phyloP scores from a whole-genome alignment of 2,888 invertebrate species.

The Neoascia interrupta region DNA sequence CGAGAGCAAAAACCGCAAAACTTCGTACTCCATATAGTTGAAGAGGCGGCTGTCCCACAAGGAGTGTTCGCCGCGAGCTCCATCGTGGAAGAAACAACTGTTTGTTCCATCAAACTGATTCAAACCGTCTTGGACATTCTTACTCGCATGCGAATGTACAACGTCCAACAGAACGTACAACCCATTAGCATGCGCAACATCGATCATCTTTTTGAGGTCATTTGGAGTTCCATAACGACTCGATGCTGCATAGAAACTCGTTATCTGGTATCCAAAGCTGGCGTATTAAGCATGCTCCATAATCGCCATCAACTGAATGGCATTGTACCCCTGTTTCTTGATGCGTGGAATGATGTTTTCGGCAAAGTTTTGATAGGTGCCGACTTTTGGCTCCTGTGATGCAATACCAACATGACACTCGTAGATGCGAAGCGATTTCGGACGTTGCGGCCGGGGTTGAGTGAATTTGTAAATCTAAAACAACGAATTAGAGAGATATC shows the following conservation, averaged over 20 bases:
- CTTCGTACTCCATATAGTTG: constrained; percentile 96
- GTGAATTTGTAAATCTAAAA: constrained; percentile 88
- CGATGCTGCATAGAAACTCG: constrained; percentile 96
- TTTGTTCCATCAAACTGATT: constrained; percentile 98
- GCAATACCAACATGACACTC: constrained; percentile 99
- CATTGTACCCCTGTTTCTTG: constrained; percentile 96
- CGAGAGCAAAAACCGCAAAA: constrained; percentile 96
- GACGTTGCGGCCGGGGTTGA: constrained; percentile 86
- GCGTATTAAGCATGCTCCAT: constrained; percentile 99
- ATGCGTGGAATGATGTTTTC: constrained; percentile 95
- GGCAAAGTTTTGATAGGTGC: constrained; percentile 94
- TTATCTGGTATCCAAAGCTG: constrained; percentile 98
- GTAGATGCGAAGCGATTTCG: constrained; percentile 93
- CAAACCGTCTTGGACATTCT: constrained; percentile 97
- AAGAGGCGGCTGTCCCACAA: constrained; percentile 99
- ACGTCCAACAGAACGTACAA: constrained; percentile 95
- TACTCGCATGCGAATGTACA: constrained; percentile 99
- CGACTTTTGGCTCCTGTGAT: constrained; percentile 92
- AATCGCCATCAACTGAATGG: constrained; percentile 99
- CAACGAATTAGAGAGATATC: not conserved
- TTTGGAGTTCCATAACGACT: constrained; percentile 98
- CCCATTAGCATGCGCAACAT: constrained; percentile 93
- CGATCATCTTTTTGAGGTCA: constrained; percentile 95
- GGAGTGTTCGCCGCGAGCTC: constrained; percentile 91
- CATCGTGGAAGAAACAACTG: constrained; percentile 95